These are phyloP conservation scores for Lithophane leautieri DNA, from an alignment of 2,888 invertebrate species.

Conservation along the genomic window DNA sequence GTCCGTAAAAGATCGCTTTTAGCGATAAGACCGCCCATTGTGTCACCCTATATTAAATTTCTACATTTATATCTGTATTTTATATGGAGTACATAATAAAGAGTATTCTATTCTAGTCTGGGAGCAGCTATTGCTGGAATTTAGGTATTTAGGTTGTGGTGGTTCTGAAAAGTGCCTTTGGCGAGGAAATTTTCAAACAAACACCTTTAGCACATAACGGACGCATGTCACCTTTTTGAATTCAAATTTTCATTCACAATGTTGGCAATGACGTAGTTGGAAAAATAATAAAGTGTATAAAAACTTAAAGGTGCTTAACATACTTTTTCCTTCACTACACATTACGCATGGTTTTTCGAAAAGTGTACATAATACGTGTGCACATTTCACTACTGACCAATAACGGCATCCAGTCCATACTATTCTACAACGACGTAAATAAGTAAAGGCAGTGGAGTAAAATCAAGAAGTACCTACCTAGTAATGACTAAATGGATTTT, in stretches of 20 bases:
- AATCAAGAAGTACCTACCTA: neutral
- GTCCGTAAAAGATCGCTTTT: too few species aligned
- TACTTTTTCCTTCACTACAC: neutral
- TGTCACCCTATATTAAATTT: too few species aligned
- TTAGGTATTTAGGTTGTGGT: neutral
- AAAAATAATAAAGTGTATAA: neutral
- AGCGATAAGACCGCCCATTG: too few species aligned
- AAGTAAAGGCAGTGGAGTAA: neutral
- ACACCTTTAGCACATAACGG: too few species aligned
- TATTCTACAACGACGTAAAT: neutral
- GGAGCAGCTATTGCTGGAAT: neutral
- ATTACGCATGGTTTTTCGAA: neutral
- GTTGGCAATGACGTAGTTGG: neutral
- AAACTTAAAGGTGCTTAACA: neutral
- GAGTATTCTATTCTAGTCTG: too few species aligned
- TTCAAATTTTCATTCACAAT: neutral
- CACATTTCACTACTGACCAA: neutral
- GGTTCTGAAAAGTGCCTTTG: neutral
- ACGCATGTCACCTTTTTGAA: too few species aligned
- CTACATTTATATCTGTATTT: too few species aligned
- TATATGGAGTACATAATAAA: too few species aligned
- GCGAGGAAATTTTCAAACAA: neutral
- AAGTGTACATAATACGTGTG: neutral
- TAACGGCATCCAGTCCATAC: neutral
- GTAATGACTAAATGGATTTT: too few species aligned